Evolutionary conservation across 2,113 vertebrate genomes (phyloP), one percentile per base, ranked within the genome.

Genomic region (Xiphophorus couchianus): DNA sequence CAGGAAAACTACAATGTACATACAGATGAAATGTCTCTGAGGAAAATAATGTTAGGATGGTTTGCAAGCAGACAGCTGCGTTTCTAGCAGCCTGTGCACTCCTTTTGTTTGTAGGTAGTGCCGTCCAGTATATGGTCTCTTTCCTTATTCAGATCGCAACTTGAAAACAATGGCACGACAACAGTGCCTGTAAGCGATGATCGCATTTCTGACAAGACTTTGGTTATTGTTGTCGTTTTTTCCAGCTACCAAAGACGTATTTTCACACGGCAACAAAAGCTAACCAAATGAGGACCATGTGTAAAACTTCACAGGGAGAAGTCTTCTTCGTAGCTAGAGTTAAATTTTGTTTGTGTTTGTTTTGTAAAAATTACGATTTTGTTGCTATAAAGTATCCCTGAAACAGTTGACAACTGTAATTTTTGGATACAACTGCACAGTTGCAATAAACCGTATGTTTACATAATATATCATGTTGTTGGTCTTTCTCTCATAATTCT

Each of bases 371-470:
- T 88, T 89, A 92, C 62, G 90, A 92, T 93, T 66, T 91, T 91
- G 91, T 94, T 95, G 93, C 92, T 90, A 86, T 85, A 90, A 86
- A 89, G 92, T 93, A 90, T 95, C 94, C 93, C 84, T 31, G 42
- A 69, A 90, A 86, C 70, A 67, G 87, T 83, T 93, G 76, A 89
- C 90, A 84, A 84, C 75, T 87, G 84, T 80, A 48, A 78, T 94
- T 89, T 94, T 89, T 93, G 93, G 93, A 95, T 94, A 91, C 93
- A 68, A 90, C 92, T 94, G 93, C 94, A 95, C 94, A 94, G 89
- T 92, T 90, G 94, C 93, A 95, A 95, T 95, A 95, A 95, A 95
- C 91, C 92, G 88, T 86, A 88, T 94, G 94, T 95, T 95, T 95
- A 94, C 94, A 94, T 89, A 84, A 91, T 80, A 66, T 27, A 30